Evolutionary conservation across 2,888 invertebrate species (phyloP), one percentile per base, ranked within the genome.

Genomic region (Tinea trinotella): DNA sequence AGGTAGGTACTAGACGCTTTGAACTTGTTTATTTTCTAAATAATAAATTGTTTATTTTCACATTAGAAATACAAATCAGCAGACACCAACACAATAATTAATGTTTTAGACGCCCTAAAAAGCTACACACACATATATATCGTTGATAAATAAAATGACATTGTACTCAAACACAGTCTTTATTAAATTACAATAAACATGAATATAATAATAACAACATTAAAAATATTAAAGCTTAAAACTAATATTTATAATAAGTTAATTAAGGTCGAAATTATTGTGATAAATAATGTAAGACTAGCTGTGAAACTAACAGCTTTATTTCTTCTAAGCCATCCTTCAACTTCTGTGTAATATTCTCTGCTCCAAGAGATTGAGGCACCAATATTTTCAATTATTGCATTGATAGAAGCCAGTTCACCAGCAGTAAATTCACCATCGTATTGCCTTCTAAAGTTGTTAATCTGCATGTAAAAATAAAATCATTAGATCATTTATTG

Each of bases 301-400:
- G 78, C 73, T 0, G 71, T 66, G 1, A 80, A 10, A 1, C 65
- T 57, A 5, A 54, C 62, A 0, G 75, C 76, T 10, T 65, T 66
- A 76, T 63, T 74, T 72, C 0, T 62, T 2, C 54, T 60, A 0
- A 85, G 64, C 84, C 84, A 85, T 1, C 59, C 56, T 15, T 71
- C 69, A 0, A 86, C 76, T 0, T 61, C 49, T 0, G 58, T 60
- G 1, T 71, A 68, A 59, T 83, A 70, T 3, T 64, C 58, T 0
- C 61, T 56, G 3, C 61, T 69, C 86, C 86, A 86, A 0, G 68
- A 60, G n/a, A 80, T 69, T 0, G 84, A 76, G 0, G 81, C 78
- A 0, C 63, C 73, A 0, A 84, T 75, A 54, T 82, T 82, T 53
- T 79, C 80, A n/a, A 66, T 61, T 20, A 82, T 81, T 4, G 70